These are phyloP conservation scores for Stichopus horrens DNA, from an alignment of 53 echinoderm and acorn worm genomes.

Conservation along the genomic window DNA sequence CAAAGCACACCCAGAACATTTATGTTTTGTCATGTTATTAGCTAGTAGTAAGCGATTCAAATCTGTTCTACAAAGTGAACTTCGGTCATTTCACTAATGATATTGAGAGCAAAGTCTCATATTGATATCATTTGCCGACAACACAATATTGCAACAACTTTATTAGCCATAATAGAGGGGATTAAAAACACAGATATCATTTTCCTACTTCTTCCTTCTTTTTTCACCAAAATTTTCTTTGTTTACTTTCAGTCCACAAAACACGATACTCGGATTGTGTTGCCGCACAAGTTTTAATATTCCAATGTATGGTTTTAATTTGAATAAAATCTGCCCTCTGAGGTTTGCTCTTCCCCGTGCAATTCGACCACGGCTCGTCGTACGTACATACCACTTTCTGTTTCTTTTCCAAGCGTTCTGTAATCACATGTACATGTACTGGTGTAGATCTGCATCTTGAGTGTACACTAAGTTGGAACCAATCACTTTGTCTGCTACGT, in stretches of 20 bases:
- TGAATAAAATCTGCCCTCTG: slow-evolving; percentile 34
- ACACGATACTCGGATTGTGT: background rate
- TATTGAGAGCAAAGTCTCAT: too few relatives aligned
- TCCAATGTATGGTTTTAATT: slow-evolving; percentile 26
- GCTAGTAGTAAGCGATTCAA: too few relatives aligned
- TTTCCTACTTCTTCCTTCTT: background rate
- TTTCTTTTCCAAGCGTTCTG: background rate
- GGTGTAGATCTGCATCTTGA: slow-evolving; percentile 4
- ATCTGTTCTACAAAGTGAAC: too few relatives aligned
- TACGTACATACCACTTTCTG: background rate
- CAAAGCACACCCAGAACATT: too few relatives aligned
- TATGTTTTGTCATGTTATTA: too few relatives aligned
- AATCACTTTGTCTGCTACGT: slow-evolving; percentile 1
- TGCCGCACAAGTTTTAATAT: background rate
- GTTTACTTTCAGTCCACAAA: background rate
- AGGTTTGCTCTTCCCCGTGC: background rate
- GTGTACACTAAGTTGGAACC: slow-evolving; percentile 22
- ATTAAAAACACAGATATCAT: background rate
- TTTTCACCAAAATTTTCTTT: background rate
- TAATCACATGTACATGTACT: background rate
- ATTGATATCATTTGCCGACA: too few relatives aligned
- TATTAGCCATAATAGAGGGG: too few relatives aligned
- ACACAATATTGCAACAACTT: too few relatives aligned
- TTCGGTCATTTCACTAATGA: too few relatives aligned
- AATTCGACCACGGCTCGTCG: too few relatives aligned